These are phyloP conservation scores for Meiosimyza platycephala DNA, from an alignment of 2,888 invertebrate genomes.

Conservation along the genomic window DNA sequence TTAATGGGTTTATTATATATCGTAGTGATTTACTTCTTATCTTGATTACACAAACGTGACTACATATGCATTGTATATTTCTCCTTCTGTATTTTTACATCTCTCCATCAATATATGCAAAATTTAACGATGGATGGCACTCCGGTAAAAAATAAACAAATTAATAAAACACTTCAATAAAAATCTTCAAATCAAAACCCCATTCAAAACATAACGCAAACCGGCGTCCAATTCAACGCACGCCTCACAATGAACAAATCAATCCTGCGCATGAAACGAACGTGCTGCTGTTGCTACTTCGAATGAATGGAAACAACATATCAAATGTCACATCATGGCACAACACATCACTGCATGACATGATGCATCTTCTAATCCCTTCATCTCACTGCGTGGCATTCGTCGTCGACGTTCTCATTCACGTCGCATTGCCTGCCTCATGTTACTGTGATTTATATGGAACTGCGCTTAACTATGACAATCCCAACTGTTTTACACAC, in stretches of 20 bases:
- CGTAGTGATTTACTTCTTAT: too few species aligned
- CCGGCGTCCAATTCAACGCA: neutral
- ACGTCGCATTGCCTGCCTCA: constrained; percentile 3
- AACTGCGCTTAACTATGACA: neutral
- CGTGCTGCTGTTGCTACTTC: too few species aligned
- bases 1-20: too few species aligned
- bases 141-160: neutral
- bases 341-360: constrained; percentile 9
- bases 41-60: too few species aligned
- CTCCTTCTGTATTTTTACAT: too few species aligned
- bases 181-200: neutral
- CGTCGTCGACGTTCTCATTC: neutral
- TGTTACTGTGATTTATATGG: constrained; percentile 4
- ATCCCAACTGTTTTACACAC: neutral
- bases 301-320: neutral
- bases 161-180: neutral
- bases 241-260: neutral
- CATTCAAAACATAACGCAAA: neutral
- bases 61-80: too few species aligned
- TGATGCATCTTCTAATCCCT: constrained; percentile 24
- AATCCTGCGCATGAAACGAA: neutral
- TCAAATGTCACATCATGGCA: constrained; percentile 31
- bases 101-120: too few species aligned
- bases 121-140: too few species aligned
- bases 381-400: constrained; percentile 12